Evolutionary conservation across 2,113 vertebrate species (phyloP).

Genomic region (Trichomycterus rosablanca): DNA sequence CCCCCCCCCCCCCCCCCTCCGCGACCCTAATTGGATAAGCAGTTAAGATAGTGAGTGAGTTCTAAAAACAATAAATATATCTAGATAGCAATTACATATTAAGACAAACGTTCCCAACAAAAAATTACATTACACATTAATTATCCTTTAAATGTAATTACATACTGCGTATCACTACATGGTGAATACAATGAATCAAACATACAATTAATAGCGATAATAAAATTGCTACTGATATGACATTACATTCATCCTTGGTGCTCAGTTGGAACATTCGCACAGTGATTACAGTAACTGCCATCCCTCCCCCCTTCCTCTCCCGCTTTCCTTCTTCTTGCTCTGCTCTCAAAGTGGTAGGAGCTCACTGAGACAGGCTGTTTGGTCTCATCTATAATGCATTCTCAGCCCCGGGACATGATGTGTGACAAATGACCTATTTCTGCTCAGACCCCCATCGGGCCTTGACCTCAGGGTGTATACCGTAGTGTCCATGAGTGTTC

Average conservation of each 20-base stretch:
- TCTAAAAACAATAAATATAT: background rate
- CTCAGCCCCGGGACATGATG: conserved; percentile 69
- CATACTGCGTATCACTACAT: background rate
- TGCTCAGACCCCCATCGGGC: conserved; percentile 68
- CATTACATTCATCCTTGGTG: no score
- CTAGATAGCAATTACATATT: background rate
- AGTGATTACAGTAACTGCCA: conserved; percentile 18
- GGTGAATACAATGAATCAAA: background rate
- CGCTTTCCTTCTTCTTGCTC: conserved; percentile 47
- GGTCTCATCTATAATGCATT: conserved; percentile 74
- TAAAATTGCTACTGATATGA: background rate
- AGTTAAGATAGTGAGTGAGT: background rate
- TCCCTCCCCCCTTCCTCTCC: background rate
- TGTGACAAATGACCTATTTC: conserved; percentile 81
- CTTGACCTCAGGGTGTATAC: conserved; percentile 55
- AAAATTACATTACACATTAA: background rate
- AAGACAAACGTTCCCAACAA: background rate
- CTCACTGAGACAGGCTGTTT: conserved; percentile 63
- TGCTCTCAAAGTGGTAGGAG: conserved; percentile 55
- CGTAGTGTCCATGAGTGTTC: conserved; percentile 26
- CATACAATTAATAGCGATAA: background rate
- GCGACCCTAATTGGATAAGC: no score
- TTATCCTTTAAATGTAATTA: background rate
- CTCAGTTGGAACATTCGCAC: conserved; percentile 18
- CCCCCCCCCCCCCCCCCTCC: no score